Evolutionary conservation across 2,888 invertebrate species (phyloP).

Genomic region (Phlogophora meticulosa): DNA sequence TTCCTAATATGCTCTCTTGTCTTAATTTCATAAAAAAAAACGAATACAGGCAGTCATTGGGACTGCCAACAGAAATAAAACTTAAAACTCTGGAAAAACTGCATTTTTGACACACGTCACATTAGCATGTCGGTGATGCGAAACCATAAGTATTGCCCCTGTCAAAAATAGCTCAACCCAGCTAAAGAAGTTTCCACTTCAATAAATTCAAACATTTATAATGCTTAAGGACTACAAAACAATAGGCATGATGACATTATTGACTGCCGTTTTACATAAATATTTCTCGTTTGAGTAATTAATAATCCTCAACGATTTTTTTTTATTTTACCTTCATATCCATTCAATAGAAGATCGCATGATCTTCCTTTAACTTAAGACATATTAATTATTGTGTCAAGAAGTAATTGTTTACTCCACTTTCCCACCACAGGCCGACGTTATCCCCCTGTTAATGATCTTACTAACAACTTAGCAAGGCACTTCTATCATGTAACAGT

Average conservation of each 20-base stretch:
- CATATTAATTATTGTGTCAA: conserved; percentile 14
- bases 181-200: no score
- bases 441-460: background rate
- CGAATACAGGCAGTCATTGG: no score
- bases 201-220: background rate
- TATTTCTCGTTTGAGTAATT: conserved; percentile 14
- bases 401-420: background rate
- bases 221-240: conserved; percentile 29
- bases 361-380: conserved; percentile 29
- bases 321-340: conserved; percentile 41
- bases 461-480: background rate
- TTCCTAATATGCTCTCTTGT: background rate
- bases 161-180: no score
- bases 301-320: conserved; percentile 25
- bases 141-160: no score
- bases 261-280: conserved; percentile 21
- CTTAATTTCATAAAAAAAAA: background rate
- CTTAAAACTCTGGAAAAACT: no score
- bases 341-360: conserved; percentile 40
- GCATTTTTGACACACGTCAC: no score
- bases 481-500: background rate
- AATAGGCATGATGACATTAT: conserved; percentile 25
- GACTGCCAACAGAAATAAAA: no score
- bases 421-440: background rate
- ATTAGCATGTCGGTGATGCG: no score